Percentiles rank a stretch among this genome's conserved stretches.
Evolutionary conservation across 1,140 invertebrate species (phyloP).

Genomic region (Apis dorsata): DNA sequence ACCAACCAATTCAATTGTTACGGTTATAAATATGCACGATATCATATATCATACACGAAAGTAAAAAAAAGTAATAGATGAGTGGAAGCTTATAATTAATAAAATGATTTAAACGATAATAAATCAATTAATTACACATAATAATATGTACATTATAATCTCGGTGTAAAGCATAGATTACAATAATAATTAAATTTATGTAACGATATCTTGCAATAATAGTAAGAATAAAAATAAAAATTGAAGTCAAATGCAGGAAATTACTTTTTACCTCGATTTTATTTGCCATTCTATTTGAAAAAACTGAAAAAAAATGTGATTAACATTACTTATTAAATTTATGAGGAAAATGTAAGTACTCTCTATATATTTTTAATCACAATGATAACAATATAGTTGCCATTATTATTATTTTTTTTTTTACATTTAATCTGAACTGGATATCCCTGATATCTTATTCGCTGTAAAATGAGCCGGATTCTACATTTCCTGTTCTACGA

Average conservation of each 20-base stretch:
- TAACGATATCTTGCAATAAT: background rate
- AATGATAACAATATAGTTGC: too few relatives aligned
- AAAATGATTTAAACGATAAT: too few relatives aligned
- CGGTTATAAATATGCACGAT: too few relatives aligned
- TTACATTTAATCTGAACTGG: background rate
- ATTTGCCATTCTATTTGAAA: too few relatives aligned
- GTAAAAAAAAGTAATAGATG: too few relatives aligned
- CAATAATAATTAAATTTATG: background rate
- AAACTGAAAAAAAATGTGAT: background rate
- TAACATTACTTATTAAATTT: background rate
- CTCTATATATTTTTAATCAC: background rate
- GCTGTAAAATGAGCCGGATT: background rate
- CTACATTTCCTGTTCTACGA: background rate
- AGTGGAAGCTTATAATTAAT: too few relatives aligned
- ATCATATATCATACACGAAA: too few relatives aligned
- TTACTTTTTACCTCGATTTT: too few relatives aligned
- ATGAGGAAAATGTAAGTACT: background rate
- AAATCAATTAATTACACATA: too few relatives aligned
- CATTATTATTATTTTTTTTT: background rate
- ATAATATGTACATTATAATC: too few relatives aligned
- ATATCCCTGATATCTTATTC: background rate
- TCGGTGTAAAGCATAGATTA: too few relatives aligned
- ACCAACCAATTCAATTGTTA: too few relatives aligned
- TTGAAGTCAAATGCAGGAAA: background rate
- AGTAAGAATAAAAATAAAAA: background rate